Conservation (phyloP, 2,888 invertebrate species). For the Ichneumoninae sp. region DNA sequence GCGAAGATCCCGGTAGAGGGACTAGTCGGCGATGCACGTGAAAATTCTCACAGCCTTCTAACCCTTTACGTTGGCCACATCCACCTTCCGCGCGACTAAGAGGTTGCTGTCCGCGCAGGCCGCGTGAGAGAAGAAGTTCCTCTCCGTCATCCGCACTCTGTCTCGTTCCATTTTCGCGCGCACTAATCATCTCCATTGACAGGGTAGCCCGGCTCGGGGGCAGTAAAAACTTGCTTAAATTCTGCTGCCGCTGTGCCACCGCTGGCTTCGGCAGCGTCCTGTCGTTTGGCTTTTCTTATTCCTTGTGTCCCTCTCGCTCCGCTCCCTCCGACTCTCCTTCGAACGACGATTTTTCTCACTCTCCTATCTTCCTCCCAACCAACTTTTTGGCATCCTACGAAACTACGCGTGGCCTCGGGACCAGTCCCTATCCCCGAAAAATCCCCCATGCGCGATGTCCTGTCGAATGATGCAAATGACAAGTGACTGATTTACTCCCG, state of each 20-base stretch:
- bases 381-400: constrained; percentile 57
- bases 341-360: constrained; percentile 59
- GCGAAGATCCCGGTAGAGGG: constrained; percentile 2
- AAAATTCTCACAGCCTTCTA: constrained; percentile 63
- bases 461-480: constrained; percentile 80
- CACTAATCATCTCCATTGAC: constrained; percentile 82
- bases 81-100: constrained; percentile 63
- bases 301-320: constrained; percentile 39
- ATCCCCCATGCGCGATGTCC: constrained; percentile 35
- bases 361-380: constrained; percentile 24
- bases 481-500: constrained; percentile 80
- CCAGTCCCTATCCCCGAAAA: constrained; percentile 20
- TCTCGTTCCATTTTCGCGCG: constrained; percentile 80
- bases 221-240: constrained; percentile 81
- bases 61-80: not conserved
- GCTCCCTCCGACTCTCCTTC: constrained; percentile 16
- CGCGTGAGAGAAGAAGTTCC: constrained; percentile 48
- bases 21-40: not conserved
- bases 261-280: constrained; percentile 40
- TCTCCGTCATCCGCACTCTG: constrained; percentile 68
- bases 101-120: constrained; percentile 70
- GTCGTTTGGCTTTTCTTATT: constrained; percentile 49
- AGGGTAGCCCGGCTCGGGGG: constrained; percentile 70
- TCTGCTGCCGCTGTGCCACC: constrained; percentile 73
- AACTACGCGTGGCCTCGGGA: constrained; percentile 14